These are phyloP conservation scores for Amblyopsis rosae DNA, from an alignment of 2,113 vertebrate genomes.

Conservation along the genomic window DNA sequence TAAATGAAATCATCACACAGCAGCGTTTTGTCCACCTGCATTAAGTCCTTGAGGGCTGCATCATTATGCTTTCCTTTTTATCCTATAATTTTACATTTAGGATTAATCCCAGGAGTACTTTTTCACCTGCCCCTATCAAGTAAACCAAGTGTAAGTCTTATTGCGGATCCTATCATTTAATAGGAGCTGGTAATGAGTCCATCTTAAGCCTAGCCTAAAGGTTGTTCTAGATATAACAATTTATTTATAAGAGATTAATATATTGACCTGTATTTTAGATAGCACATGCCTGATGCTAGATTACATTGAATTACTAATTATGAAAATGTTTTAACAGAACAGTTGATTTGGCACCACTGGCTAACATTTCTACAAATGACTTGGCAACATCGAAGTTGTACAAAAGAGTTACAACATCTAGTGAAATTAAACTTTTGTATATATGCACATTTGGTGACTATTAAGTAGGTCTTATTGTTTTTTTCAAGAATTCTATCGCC, in stretches of 20 bases:
- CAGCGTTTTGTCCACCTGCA: conserved; percentile 3
- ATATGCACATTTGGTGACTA: no score
- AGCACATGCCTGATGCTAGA: conserved; percentile 34
- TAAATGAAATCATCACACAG: conserved; percentile 29
- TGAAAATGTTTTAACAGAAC: conserved; percentile 55
- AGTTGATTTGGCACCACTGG: conserved; percentile 36
- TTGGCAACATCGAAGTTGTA: no score
- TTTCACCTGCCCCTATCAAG: conserved; percentile 54
- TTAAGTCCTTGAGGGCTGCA: conserved; percentile 21
- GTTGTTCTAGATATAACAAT: conserved; percentile 34
- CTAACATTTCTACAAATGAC: conserved; percentile 30
- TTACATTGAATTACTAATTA: conserved; percentile 56
- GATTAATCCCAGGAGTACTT: conserved; percentile 46
- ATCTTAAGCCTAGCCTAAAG: conserved; percentile 41
- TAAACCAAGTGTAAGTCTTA: conserved; percentile 45
- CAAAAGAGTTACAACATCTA: no score
- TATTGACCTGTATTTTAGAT: conserved; percentile 53
- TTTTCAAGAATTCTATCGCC: no score
- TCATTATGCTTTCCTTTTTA: conserved; percentile 45
- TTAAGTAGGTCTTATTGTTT: no score
- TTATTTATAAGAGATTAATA: conserved; percentile 50
- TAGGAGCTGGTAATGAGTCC: conserved; percentile 49
- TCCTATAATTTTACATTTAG: conserved; percentile 50
- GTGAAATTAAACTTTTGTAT: no score
- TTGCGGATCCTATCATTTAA: conserved; percentile 75